phyloP scores from a whole-genome alignment of 2,797 vertebrate genomes.

The Acanthornis magna region DNA sequence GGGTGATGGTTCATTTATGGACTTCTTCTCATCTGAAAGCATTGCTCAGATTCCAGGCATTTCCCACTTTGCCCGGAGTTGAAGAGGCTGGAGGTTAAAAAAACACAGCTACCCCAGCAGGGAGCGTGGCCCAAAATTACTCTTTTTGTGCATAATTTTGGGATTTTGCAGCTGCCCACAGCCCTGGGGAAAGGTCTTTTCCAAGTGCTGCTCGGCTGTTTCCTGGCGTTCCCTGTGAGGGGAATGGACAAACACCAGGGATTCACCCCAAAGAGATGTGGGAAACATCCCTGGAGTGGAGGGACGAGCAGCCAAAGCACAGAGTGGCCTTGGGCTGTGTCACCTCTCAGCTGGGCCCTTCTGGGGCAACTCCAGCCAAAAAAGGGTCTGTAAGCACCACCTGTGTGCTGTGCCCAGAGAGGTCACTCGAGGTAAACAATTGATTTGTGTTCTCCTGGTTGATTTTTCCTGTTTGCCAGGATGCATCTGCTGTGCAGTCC shows the following conservation, averaged over 20 bases:
- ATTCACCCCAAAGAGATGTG: neutral
- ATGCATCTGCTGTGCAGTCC: constrained; percentile 11
- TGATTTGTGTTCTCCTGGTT: neutral
- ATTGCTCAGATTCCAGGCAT: neutral
- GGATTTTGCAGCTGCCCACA: neutral
- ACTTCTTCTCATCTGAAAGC: neutral
- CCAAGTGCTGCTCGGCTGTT: neutral
- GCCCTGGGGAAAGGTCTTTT: neutral
- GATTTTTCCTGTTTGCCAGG: constrained; percentile 53
- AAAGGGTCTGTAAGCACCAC: neutral
- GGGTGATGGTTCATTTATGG: neutral
- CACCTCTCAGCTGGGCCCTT: neutral
- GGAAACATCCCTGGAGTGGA: neutral
- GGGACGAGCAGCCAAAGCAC: neutral
- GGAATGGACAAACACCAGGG: neutral
- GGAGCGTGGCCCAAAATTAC: neutral
- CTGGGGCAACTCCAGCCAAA: neutral
- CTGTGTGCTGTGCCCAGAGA: neutral
- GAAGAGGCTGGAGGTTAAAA: neutral
- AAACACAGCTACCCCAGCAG: neutral
- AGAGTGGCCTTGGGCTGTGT: neutral
- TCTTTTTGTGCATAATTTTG: neutral
- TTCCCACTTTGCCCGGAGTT: neutral
- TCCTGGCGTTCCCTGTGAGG: neutral
- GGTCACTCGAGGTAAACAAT: neutral